Evolutionary conservation across 2,797 vertebrate genomes (phyloP).

Genomic region (Pseudochirops corinnae): DNA sequence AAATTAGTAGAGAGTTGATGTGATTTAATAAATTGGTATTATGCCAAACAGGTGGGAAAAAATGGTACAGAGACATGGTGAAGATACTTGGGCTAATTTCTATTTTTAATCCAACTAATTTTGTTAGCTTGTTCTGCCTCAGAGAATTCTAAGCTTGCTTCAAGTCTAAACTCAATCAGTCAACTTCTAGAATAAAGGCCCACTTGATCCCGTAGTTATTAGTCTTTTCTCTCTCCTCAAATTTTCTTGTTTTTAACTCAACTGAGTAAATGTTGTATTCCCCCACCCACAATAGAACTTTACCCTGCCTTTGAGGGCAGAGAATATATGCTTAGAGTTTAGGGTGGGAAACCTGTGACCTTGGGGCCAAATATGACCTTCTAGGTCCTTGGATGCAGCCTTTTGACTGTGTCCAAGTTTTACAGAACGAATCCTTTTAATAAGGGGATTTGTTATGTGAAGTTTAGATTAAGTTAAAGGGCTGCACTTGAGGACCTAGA

Average conservation of each 20-base stretch:
- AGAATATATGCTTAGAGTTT: neutral
- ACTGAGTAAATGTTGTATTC: neutral
- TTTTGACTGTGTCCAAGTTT: too few species aligned
- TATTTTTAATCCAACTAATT: constrained; percentile 80
- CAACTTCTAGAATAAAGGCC: neutral
- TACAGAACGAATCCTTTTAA: too few species aligned
- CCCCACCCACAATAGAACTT: neutral
- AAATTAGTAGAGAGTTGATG: constrained; percentile 77
- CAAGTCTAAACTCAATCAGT: neutral
- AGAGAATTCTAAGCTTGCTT: neutral
- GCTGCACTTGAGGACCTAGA: too few species aligned
- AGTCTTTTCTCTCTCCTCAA: neutral
- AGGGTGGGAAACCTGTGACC: too few species aligned
- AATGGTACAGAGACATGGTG: constrained; percentile 61
- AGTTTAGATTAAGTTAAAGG: too few species aligned
- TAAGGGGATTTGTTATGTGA: too few species aligned
- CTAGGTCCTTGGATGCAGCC: too few species aligned
- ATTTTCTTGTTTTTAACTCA: neutral
- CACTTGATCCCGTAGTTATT: neutral
- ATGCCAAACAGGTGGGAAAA: constrained; percentile 70
- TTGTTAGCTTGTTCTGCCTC: constrained; percentile 69
- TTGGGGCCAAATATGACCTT: too few species aligned
- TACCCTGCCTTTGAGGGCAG: neutral
- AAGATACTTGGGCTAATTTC: constrained; percentile 77
- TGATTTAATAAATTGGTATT: constrained; percentile 80